phyloP scores from a whole-genome alignment of 2,888 invertebrate species.

The Drosophila basisetae region DNA sequence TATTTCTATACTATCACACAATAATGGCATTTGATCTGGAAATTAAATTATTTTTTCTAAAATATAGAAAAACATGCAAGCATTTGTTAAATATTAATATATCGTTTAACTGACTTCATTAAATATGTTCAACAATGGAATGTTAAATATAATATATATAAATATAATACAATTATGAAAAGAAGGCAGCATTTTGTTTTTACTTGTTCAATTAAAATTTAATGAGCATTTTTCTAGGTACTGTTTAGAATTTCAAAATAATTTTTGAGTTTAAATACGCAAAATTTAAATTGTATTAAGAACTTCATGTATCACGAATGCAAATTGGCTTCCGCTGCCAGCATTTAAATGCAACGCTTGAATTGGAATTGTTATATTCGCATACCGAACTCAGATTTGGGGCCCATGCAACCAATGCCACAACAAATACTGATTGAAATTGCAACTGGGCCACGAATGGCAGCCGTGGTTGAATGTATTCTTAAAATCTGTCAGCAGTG shows the following conservation, averaged over 20 bases:
- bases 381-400: constrained; percentile 5
- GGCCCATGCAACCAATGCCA: constrained; percentile 5
- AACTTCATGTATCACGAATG: background rate
- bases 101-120: background rate
- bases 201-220: background rate
- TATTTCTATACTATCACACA: constrained; percentile 44
- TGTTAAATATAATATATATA: background rate
- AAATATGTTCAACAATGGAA: background rate
- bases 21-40: constrained; percentile 38
- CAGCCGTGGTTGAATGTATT: constrained; percentile 1
- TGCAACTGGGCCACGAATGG: constrained; percentile 5
- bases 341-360: constrained; percentile 10
- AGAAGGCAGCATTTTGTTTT: background rate
- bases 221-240: background rate
- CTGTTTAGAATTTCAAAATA: background rate
- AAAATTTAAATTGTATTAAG: background rate
- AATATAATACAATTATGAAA: background rate
- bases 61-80: background rate
- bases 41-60: constrained; percentile 42
- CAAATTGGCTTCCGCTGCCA: background rate
- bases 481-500: constrained; percentile 16
- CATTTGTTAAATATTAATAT: constrained; percentile 2
- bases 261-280: background rate
- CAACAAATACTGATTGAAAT: constrained; percentile 18
- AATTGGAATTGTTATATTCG: background rate